These are phyloP conservation scores for Cancer borealis DNA, from an alignment of 2,888 invertebrate species.

Conservation along the genomic window DNA sequence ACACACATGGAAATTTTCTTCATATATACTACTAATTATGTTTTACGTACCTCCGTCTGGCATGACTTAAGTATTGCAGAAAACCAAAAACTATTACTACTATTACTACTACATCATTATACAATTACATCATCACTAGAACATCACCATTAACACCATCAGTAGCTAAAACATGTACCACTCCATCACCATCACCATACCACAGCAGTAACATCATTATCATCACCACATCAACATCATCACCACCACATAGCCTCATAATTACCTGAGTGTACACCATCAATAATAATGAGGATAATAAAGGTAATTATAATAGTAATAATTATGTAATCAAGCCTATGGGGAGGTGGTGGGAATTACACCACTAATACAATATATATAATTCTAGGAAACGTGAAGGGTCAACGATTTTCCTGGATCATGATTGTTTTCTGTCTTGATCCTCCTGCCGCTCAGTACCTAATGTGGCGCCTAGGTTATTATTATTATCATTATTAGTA, in stretches of 20 bases:
- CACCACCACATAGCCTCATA: background rate
- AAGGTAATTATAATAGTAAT: background rate
- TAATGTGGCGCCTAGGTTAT: background rate
- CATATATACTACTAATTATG: too few species aligned
- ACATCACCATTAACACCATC: background rate
- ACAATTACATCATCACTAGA: background rate
- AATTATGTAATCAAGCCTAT: background rate
- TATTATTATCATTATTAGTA: conserved; percentile 1
- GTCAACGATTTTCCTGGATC: too few species aligned
- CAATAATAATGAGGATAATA: background rate
- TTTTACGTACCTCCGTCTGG: too few species aligned
- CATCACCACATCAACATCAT: background rate
- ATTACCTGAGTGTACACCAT: background rate
- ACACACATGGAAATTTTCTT: too few species aligned
- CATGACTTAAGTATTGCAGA: too few species aligned
- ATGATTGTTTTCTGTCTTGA: background rate
- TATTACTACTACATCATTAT: background rate
- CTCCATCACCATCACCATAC: background rate
- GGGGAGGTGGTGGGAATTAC: too few species aligned
- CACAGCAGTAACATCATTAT: background rate
- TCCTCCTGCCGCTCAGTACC: background rate
- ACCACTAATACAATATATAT: background rate
- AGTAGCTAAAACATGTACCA: background rate
- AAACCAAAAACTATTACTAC: background rate
- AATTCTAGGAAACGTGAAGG: too few species aligned